Evolutionary conservation across 2,113 vertebrate genomes (phyloP).

Genomic region (Mesoclemmys tuberculata): DNA sequence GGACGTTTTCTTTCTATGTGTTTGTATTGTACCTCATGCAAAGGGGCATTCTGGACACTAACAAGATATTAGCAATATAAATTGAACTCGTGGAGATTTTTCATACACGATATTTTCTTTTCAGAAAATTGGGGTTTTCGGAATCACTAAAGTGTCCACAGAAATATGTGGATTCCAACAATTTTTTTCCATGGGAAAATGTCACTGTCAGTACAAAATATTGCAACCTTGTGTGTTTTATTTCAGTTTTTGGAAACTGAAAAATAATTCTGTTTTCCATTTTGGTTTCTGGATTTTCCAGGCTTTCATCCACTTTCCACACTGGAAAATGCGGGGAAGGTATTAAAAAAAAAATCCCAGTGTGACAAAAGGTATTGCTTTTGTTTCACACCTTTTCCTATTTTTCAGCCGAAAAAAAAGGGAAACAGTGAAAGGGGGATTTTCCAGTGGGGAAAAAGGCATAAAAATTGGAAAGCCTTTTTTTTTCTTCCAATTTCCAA

Average conservation of each 20-base stretch:
- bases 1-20: background rate
- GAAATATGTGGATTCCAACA: background rate
- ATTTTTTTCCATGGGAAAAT: background rate
- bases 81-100: background rate
- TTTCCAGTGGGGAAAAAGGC: background rate
- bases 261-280: background rate
- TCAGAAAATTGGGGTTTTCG: background rate
- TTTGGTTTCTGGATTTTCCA: background rate
- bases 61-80: background rate
- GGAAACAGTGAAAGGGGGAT: conserved; percentile 9
- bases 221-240: background rate
- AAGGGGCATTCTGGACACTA: background rate
- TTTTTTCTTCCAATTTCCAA: background rate
- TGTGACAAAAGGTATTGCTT: background rate
- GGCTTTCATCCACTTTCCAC: background rate
- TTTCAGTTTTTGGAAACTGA: background rate
- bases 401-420: background rate
- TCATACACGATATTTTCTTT: background rate
- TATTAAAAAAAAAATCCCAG: background rate
- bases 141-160: background rate
- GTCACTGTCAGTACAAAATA: background rate
- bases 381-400: background rate
- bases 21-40: background rate
- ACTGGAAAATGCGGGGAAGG: background rate
- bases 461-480: background rate